These are phyloP conservation scores for Etheostoma perlongum DNA, from an alignment of 2,797 vertebrate species.

Conservation along the genomic window DNA sequence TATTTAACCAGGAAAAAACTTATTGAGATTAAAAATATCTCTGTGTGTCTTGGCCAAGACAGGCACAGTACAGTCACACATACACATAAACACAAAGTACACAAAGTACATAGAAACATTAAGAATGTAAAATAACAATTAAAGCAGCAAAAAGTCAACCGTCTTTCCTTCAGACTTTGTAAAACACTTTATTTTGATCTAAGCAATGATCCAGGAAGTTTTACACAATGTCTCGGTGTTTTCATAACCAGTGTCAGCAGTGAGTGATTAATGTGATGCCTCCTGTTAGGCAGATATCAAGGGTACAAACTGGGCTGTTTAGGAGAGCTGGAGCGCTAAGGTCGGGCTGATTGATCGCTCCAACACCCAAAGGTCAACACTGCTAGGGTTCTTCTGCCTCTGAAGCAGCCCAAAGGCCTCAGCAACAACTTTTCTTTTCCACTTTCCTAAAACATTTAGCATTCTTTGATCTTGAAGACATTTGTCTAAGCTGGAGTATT, in stretches of 20 bases:
- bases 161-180: too few species aligned
- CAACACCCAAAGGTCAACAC: slow-evolving; percentile 64
- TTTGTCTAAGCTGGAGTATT: slow-evolving; percentile 35
- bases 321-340: slow-evolving; percentile 21
- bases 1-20: too few species aligned
- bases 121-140: too few species aligned
- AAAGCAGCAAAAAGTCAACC: too few species aligned
- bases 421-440: slow-evolving; percentile 16
- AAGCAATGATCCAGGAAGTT: slow-evolving; percentile 14
- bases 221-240: slow-evolving; percentile 6
- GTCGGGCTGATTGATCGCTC: slow-evolving; percentile 72
- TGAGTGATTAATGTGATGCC: slow-evolving; percentile 69
- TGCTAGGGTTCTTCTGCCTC: slow-evolving; percentile 28
- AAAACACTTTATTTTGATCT: too few species aligned
- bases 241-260: slow-evolving; percentile 36
- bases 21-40: too few species aligned
- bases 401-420: slow-evolving; percentile 37
- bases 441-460: slow-evolving; percentile 27
- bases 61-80: too few species aligned
- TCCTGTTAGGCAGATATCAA: slow-evolving; percentile 64
- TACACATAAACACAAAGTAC: too few species aligned
- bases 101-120: too few species aligned
- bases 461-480: slow-evolving; percentile 37
- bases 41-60: too few species aligned
- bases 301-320: slow-evolving; percentile 47